These are phyloP conservation scores for Nephrotoma guestfalica DNA, from an alignment of 2,888 invertebrate species.

Conservation along the genomic window DNA sequence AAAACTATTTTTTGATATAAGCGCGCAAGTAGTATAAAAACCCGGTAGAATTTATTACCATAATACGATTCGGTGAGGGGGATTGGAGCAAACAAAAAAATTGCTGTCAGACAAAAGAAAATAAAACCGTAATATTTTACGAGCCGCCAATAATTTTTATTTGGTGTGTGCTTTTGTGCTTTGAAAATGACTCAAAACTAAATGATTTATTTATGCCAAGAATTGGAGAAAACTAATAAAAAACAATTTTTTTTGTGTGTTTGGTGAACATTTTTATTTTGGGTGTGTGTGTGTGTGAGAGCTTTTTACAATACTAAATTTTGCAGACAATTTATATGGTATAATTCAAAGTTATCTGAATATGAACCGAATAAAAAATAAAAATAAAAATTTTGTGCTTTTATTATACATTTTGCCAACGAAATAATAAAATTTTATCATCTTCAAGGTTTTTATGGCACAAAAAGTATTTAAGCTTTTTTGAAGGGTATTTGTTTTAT, in stretches of 20 bases:
- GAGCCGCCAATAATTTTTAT: background rate
- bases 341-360: background rate
- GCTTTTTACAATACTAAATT: background rate
- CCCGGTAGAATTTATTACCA: background rate
- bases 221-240: background rate
- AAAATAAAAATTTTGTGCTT: background rate
- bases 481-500: background rate
- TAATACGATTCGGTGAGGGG: background rate
- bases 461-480: background rate
- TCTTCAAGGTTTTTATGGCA: background rate
- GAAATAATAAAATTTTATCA: background rate
- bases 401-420: background rate
- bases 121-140: background rate
- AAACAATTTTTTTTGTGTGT: background rate
- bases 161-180: background rate
- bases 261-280: background rate
- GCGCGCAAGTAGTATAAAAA: background rate
- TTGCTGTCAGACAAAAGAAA: background rate
- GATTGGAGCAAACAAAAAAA: background rate
- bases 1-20: background rate
- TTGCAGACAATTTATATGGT: background rate
- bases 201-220: background rate
- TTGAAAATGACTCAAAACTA: background rate
- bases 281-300: background rate
- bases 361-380: background rate